Evolutionary conservation across 2,888 invertebrate genomes (phyloP).

Genomic region (Lysandra bellargus): DNA sequence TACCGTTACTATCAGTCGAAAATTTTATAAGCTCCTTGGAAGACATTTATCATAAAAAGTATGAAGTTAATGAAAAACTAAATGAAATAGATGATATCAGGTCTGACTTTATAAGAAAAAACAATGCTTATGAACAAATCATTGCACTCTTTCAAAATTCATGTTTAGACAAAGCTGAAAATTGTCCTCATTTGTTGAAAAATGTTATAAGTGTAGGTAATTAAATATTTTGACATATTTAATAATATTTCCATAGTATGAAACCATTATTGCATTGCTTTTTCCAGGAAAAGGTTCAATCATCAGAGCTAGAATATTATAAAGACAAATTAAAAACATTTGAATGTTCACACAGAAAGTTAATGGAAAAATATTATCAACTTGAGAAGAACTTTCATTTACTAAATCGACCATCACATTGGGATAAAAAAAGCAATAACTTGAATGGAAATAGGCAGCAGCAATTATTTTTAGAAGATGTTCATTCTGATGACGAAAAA

Average conservation of each 20-base stretch:
- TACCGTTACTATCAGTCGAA: slow-evolving; percentile 65
- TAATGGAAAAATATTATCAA: slow-evolving; percentile 56
- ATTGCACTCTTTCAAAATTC: slow-evolving; percentile 59
- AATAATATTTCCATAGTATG: slow-evolving; percentile 16
- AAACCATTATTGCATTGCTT: slow-evolving; percentile 39
- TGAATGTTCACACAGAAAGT: slow-evolving; percentile 55
- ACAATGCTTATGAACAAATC: slow-evolving; percentile 65
- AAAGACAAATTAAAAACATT: slow-evolving; percentile 56
- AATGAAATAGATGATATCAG: slow-evolving; percentile 65
- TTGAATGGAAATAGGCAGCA: slow-evolving; percentile 41
- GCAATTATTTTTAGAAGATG: slow-evolving; percentile 57
- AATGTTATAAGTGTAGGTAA: slow-evolving; percentile 55
- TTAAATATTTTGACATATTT: slow-evolving; percentile 30
- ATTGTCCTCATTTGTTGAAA: slow-evolving; percentile 63
- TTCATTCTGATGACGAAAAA: slow-evolving; percentile 62
- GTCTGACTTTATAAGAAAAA: slow-evolving; percentile 60
- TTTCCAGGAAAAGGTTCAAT: slow-evolving; percentile 55
- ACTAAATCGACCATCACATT: slow-evolving; percentile 62
- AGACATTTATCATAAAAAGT: slow-evolving; percentile 57
- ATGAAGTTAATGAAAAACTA: slow-evolving; percentile 58
- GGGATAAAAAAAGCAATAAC: slow-evolving; percentile 39
- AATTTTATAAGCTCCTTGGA: slow-evolving; percentile 60
- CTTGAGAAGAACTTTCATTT: slow-evolving; percentile 63
- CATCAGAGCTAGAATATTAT: slow-evolving; percentile 57
- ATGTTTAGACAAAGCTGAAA: slow-evolving; percentile 57